Base-by-base conservation (phyloP, 2,888 invertebrate species). In the Rugalucina vietnamica region DNA sequence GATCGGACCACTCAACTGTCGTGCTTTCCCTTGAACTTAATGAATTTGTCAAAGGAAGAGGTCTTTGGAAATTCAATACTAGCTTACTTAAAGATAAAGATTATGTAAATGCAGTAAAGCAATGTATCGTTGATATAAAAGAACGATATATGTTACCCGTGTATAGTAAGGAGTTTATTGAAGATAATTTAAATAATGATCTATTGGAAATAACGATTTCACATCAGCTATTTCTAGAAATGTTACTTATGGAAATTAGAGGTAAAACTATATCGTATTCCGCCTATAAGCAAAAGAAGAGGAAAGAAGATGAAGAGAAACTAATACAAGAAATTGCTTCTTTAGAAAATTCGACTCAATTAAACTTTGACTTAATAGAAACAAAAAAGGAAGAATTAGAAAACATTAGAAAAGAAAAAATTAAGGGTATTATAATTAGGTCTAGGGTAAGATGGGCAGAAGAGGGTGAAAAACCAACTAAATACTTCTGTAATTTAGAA, bases 211-310 rank as follows among this genome's bases (percentile, higher is more conserved):
- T 76, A 24, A 60, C 36, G 36, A 76, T 36, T 37, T 24, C 57
- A 39, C 24, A 60, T 24, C 76, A 76, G 24, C 29, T 76, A 54
- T 76, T 76, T 60, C n/a, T 49, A n/a, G 74, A 74, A 60, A 5
- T 27, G 8, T 21, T 74, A 32, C 32, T 76, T 3, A 39, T 65
- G 69, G 69, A 76, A 43, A 76, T 76, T 29, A 39, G 76, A 43
- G 76, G 76, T 2, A 76, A 76, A 69, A 76, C 65, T 29, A 76
- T 76, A 39, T 76, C 76, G 43, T 76, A 76, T 76, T 39, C 69
- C 8, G 43, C 60, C 14, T 76, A 69, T 29, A 60, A 60, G 29
- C 24, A 60, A 18, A 60, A 27, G 29, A 27, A 60, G 29, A 43
- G 10, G 18, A 18, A 75, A 75, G 36, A 75, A 54, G n/a, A 75